These are phyloP conservation scores for Stigmatopora argus DNA, from an alignment of 2,113 vertebrate genomes.

Conservation along the genomic window DNA sequence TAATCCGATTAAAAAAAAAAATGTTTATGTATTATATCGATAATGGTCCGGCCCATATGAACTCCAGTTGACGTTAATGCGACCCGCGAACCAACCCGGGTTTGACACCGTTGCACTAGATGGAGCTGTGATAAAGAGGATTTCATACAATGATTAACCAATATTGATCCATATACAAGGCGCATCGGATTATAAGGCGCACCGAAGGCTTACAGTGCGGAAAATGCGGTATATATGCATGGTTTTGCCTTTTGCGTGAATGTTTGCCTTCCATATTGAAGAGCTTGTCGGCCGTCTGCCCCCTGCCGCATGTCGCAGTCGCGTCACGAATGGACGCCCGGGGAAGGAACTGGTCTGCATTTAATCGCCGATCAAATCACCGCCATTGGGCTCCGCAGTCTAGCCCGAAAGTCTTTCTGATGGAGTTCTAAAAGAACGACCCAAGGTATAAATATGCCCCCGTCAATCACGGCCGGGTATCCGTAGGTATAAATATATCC, in stretches of 20 bases:
- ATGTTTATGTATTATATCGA: too few relatives aligned
- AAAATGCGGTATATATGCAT: constrained; percentile 16
- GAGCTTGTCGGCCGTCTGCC: constrained; percentile 28
- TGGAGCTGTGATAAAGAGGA: too few relatives aligned
- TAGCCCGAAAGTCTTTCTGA: neutral
- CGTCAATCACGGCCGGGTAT: neutral
- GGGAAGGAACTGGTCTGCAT: constrained; percentile 19
- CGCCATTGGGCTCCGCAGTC: neutral
- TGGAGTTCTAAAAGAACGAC: neutral
- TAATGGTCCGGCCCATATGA: too few relatives aligned
- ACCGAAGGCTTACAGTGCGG: too few relatives aligned
- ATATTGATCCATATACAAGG: too few relatives aligned
- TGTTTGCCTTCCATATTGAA: constrained; percentile 62
- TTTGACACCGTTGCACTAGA: too few relatives aligned
- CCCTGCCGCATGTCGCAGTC: constrained; percentile 16
- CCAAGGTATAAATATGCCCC: neutral
- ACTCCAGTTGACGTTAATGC: too few relatives aligned
- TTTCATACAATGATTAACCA: too few relatives aligned
- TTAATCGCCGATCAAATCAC: constrained; percentile 31
- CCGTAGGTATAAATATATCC: constrained; percentile 26
- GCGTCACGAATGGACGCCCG: constrained; percentile 18
- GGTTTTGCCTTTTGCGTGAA: constrained; percentile 47
- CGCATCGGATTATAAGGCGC: too few relatives aligned
- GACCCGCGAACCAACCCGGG: too few relatives aligned
- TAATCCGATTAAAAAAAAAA: too few relatives aligned